A percentile compares a stretch with the other conserved stretches of the same genome.
phyloP scores from a whole-genome alignment of 2,113 vertebrate genomes.

The Ochotona curzoniae region DNA sequence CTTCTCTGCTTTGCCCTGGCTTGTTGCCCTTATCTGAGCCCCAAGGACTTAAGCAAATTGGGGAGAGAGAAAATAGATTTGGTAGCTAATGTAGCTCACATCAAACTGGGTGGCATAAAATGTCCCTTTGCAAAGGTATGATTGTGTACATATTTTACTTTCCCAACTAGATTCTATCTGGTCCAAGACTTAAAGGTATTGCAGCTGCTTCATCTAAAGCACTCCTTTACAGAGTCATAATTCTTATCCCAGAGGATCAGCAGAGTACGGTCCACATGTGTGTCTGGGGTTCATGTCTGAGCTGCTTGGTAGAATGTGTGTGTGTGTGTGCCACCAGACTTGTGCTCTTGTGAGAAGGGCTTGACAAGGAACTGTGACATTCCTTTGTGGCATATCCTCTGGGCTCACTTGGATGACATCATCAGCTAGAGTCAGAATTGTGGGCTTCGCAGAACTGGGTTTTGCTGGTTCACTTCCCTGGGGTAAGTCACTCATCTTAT shows the following conservation, averaged over 20 bases:
- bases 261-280: background rate
- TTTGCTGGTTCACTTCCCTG: background rate
- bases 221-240: background rate
- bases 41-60: background rate
- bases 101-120: background rate
- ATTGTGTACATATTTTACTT: background rate
- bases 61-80: background rate
- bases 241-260: background rate
- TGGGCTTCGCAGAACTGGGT: background rate
- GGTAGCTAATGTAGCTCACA: background rate
- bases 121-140: background rate
- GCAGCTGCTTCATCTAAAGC: background rate
- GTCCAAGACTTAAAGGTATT: background rate
- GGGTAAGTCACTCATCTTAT: background rate
- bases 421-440: background rate
- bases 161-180: background rate
- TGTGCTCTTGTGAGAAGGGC: background rate
- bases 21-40: background rate
- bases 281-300: background rate
- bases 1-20: background rate
- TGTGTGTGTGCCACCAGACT: background rate
- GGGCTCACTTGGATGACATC: background rate
- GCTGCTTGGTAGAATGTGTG: accelerated
- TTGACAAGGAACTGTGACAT: accelerated
- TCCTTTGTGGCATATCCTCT: background rate